phyloP scores from a whole-genome alignment of 2,797 vertebrate genomes.

The Girardinus metallicus region DNA sequence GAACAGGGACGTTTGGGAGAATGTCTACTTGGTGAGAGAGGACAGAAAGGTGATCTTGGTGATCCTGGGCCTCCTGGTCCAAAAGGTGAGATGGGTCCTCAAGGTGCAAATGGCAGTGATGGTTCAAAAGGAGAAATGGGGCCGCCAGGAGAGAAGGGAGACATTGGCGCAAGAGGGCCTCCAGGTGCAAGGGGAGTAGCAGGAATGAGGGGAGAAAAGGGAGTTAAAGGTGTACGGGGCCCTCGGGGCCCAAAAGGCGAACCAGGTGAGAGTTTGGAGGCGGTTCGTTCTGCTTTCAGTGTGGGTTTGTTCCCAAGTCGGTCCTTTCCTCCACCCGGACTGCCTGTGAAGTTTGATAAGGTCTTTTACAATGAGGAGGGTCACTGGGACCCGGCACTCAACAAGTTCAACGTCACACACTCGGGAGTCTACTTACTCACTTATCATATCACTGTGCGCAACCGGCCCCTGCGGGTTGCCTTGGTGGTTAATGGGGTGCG shows the following conservation, averaged over 20 bases:
- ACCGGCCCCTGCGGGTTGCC: constrained; percentile 86
- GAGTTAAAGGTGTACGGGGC: constrained; percentile 84
- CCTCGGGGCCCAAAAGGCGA: constrained; percentile 86
- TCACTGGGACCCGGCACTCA: constrained; percentile 85
- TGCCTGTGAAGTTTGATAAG: constrained; percentile 92
- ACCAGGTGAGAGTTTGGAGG: constrained; percentile 73
- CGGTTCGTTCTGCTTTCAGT: constrained; percentile 87
- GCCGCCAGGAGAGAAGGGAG: constrained; percentile 85
- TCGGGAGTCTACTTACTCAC: constrained; percentile 90
- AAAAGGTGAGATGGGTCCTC: constrained; percentile 83
- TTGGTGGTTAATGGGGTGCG: constrained; percentile 86
- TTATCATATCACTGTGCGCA: constrained; percentile 93
- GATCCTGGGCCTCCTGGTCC: constrained; percentile 83
- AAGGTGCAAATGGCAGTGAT: constrained; percentile 79
- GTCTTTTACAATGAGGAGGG: constrained; percentile 89
- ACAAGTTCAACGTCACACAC: constrained; percentile 90
- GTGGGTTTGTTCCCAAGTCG: constrained; percentile 88
- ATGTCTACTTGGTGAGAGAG: constrained; percentile 79
- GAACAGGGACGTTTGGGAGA: constrained; percentile 84
- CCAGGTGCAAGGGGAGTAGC: constrained; percentile 83
- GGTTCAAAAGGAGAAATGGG: constrained; percentile 84
- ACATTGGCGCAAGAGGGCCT: constrained; percentile 78
- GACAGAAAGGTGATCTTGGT: constrained; percentile 86
- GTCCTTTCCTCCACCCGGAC: constrained; percentile 89
- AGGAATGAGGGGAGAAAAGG: constrained; percentile 86